These are phyloP conservation scores for Synanthedon myopaeformis DNA, from an alignment of 2,888 invertebrate genomes.

Conservation along the genomic window DNA sequence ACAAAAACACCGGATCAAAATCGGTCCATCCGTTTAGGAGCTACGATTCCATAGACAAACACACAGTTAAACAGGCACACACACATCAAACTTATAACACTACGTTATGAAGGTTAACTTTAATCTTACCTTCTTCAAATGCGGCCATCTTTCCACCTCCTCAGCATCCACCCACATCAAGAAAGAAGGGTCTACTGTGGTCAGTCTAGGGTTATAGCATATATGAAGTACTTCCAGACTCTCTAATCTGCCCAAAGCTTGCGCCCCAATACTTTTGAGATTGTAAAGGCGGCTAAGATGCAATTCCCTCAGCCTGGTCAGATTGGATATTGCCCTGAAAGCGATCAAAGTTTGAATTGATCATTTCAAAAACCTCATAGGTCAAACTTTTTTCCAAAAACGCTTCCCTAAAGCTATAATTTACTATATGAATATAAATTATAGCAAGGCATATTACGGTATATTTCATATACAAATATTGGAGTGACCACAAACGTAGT, in stretches of 20 bases:
- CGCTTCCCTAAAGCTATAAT: background rate
- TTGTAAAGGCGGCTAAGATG: conserved; percentile 73
- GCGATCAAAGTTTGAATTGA: background rate
- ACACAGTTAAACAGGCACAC: no score
- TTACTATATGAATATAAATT: no score
- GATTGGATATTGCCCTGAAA: conserved; percentile 65
- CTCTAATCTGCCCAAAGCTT: conserved; percentile 27
- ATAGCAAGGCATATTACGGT: no score
- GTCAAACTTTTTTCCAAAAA: background rate
- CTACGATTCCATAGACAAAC: no score
- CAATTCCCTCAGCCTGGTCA: conserved; percentile 70
- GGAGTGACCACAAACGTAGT: no score
- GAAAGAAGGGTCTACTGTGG: conserved; percentile 68
- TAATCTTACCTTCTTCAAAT: conserved; percentile 65
- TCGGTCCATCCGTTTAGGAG: no score
- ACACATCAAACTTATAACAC: no score
- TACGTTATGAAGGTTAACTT: no score
- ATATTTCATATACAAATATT: no score
- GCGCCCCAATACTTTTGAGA: conserved; percentile 67
- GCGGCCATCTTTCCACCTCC: conserved; percentile 67
- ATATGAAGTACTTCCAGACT: conserved; percentile 69
- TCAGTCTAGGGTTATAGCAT: conserved; percentile 72
- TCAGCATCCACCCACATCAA: conserved; percentile 51
- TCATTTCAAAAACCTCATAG: background rate
- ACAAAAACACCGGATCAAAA: no score